A percentile compares a stretch with the other conserved stretches of the same genome.
These are phyloP conservation scores for Falco rusticolus DNA, from an alignment of 2,797 vertebrate genomes.

Conservation along the genomic window DNA sequence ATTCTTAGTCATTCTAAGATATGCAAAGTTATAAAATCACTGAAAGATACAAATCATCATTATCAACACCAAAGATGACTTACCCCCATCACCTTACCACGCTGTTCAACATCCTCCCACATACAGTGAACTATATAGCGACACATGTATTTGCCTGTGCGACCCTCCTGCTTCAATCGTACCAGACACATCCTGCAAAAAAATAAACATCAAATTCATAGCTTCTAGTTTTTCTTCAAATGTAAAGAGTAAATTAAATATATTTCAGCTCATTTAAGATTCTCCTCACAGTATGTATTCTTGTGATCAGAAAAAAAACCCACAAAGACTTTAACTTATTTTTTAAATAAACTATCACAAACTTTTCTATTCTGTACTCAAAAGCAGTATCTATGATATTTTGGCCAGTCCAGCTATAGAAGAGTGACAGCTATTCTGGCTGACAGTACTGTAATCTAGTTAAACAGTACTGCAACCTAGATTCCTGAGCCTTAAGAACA, in stretches of 20 bases:
- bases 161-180: slow-evolving; percentile 93
- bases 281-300: not conserved
- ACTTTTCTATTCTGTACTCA: not conserved
- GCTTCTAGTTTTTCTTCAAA: not conserved
- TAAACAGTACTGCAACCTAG: not conserved
- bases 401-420: not conserved
- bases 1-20: not conserved
- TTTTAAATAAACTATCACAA: not conserved
- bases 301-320: not conserved
- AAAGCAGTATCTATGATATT: not conserved
- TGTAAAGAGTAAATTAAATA: not conserved
- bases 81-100: slow-evolving; percentile 97
- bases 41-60: not conserved
- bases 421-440: not conserved
- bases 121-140: slow-evolving; percentile 95
- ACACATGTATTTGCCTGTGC: slow-evolving; percentile 96
- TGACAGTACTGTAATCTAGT: slow-evolving; percentile 5
- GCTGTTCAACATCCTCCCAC: slow-evolving; percentile 99
- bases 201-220: not conserved
- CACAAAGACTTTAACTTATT: accelerated
- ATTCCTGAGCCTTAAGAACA: not conserved
- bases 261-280: not conserved
- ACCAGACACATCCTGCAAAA: slow-evolving; percentile 94
- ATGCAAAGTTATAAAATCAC: not conserved
- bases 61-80: slow-evolving; percentile 58